Base-by-base conservation (phyloP, 2,888 invertebrate genomes). In the Habrosyne pyritoides region DNA sequence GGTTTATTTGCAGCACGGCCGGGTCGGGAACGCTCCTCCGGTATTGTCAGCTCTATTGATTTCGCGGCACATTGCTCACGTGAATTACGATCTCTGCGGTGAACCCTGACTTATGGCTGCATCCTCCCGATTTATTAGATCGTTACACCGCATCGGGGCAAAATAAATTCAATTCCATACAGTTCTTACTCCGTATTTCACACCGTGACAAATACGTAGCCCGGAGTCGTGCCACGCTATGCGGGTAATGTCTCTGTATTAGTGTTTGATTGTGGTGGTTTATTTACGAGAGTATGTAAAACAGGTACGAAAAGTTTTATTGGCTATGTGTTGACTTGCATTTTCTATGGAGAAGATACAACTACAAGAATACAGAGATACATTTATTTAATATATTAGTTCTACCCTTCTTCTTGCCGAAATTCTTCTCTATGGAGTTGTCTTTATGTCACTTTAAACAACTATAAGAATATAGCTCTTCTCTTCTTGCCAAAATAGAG, bases 61-160 rank as follows among this genome's bases (percentile, higher is more conserved):
- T 91, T 91, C 89, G 87, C 89, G 90, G 87, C 75, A 86, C 91
- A 91, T 91, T 89, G 90, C 78, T 64, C 81, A 69, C 72, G 75
- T 85, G 87, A 91, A 81, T 88, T 90, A 91, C 84, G 81, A 79
- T 63, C 73, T 62, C 79, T 84, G 89, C 81, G 86, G 85, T 84
- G 84, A 82, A 84, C 83, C 81, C 78, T 84, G 86, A 86, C 85
- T 82, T 77, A 83, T 79, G 75, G 80, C 79, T 81, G 79, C 83
- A 78, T 82, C 83, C 83, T 76, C 72, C 73, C 82, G 83, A 91
- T 91, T 91, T 91, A 90, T 90, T 87, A 87, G 86, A 85, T 86
- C 85, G 84, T 86, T 86, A 81, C 76, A 81, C 84, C 80, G 77
- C 86, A 86, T 82, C 86, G 82, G 80, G 83, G 83, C 79, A 79